Conservation (phyloP, 2,113 vertebrate genomes). For the Miniopterus natalensis region DNA sequence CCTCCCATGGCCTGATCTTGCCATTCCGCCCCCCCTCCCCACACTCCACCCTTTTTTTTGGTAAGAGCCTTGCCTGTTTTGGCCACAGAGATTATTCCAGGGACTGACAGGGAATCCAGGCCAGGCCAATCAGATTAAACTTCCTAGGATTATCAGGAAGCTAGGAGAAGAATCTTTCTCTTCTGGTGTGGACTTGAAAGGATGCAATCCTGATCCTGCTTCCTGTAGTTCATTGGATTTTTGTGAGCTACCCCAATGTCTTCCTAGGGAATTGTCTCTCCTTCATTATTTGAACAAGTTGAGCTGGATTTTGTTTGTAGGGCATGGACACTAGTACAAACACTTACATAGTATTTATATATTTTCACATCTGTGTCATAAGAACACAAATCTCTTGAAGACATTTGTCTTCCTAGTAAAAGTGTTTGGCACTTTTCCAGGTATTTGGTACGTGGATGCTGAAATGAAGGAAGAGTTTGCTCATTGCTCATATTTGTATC, state of each 20-base stretch:
- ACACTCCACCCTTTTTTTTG: not conserved
- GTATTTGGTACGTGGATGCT: not conserved
- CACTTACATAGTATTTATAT: not conserved
- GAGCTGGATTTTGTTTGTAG: conserved; percentile 29
- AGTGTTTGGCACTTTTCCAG: not conserved
- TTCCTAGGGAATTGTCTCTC: not conserved
- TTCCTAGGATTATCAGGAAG: not conserved
- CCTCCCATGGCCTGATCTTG: not conserved
- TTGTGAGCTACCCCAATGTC: not conserved
- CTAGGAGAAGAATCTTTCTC: not conserved
- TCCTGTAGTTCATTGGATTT: not conserved
- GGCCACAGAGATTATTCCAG: not conserved
- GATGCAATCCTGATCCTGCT: not conserved
- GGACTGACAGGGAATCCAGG: not conserved
- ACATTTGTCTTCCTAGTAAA: not conserved
- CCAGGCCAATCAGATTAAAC: not conserved
- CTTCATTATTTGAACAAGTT: not conserved
- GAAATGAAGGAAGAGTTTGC: not conserved
- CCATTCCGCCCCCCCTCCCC: fast-evolving
- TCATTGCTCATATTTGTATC: not conserved
- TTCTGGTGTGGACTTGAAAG: not conserved
- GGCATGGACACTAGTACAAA: not conserved
- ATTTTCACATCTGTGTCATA: not conserved
- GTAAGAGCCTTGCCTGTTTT: not conserved
- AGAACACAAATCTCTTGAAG: conserved; percentile 9